Conservation (phyloP, 2,113 vertebrate species). For the Pleuronectes platessa region DNA sequence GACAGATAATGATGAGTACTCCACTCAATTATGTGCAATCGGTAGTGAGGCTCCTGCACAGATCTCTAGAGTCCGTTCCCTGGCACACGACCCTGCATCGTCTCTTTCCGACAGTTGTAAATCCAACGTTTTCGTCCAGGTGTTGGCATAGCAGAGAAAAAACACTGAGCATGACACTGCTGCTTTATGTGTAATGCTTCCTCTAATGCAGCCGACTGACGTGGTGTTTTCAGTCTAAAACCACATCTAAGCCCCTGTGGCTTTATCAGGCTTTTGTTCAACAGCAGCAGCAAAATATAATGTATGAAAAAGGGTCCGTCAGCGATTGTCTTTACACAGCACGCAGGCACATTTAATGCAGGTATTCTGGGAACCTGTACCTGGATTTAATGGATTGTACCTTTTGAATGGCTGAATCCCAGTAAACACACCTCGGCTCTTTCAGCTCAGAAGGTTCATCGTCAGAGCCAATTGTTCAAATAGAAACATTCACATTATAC, state of each 20-base stretch:
- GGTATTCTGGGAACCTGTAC: constrained; percentile 17
- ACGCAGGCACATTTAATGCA: neutral
- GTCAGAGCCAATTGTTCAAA: neutral
- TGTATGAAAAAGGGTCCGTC: constrained; percentile 35
- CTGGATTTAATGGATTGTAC: constrained; percentile 40
- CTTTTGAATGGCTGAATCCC: constrained; percentile 8
- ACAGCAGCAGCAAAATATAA: constrained; percentile 29
- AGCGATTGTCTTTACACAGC: constrained; percentile 27
- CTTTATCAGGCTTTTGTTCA: constrained; percentile 51
- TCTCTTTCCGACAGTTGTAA: neutral
- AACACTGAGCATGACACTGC: neutral
- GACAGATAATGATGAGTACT: neutral
- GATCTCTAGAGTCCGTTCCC: neutral
- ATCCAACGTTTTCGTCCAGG: neutral
- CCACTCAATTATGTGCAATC: neutral
- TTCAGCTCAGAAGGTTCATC: neutral
- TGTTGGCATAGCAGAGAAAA: neutral
- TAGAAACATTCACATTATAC: too few relatives aligned
- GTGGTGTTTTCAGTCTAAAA: constrained; percentile 49
- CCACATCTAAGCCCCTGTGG: constrained; percentile 43
- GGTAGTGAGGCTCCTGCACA: neutral
- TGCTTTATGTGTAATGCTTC: constrained; percentile 48
- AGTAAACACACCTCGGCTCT: constrained; percentile 3
- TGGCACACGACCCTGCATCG: neutral
- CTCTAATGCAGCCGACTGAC: constrained; percentile 26